phyloP scores from a whole-genome alignment of 2,888 invertebrate genomes.

The Plebejus melissa region DNA sequence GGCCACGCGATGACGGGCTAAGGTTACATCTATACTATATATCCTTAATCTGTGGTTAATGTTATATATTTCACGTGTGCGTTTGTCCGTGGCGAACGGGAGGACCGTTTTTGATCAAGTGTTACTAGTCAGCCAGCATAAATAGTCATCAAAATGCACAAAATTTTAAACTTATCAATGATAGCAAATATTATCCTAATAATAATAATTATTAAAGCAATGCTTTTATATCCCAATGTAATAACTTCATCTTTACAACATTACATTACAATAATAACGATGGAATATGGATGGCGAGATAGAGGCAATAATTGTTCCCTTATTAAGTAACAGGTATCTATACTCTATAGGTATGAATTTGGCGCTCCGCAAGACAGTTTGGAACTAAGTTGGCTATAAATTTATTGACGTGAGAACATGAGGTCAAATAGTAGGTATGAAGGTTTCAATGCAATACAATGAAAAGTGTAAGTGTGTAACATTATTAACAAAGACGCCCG shows the following conservation, averaged over 20 bases:
- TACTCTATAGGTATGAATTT: background rate
- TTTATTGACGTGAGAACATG: constrained; percentile 2
- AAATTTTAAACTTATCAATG: no score
- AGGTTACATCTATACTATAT: no score
- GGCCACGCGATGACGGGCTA: no score
- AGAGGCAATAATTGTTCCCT: background rate
- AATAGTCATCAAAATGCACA: no score
- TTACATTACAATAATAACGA: background rate
- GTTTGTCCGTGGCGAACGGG: no score
- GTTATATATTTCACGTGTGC: no score
- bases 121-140: no score
- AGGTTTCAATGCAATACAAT: background rate
- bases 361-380: background rate
- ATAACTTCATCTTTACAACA: background rate
- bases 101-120: no score
- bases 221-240: background rate
- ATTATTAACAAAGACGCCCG: no score
- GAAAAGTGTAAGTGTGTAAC: no score
- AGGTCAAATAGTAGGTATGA: background rate
- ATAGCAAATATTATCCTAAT: background rate
- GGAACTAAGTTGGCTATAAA: background rate
- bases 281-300: background rate
- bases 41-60: no score
- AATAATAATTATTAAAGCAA: background rate
- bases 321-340: background rate